phyloP scores from a whole-genome alignment of 37 sponge, comb jelly and placozoan genomes.

The Geodia barretti region DNA sequence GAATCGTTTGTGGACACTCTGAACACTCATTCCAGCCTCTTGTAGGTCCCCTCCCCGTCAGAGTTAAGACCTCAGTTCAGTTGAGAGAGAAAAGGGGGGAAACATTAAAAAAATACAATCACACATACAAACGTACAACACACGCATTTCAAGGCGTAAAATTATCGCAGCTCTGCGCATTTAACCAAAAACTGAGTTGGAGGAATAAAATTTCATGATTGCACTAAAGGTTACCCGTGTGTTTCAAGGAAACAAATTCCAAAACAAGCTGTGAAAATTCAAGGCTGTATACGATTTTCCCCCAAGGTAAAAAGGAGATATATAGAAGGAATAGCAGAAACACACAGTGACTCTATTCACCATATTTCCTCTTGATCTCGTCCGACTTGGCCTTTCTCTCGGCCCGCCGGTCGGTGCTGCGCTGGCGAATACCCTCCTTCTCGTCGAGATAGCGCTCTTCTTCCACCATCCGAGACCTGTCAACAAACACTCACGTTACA shows the following conservation, averaged over 20 bases:
- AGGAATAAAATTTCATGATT: neutral
- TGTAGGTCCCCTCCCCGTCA: conserved; percentile 43
- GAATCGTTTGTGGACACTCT: neutral
- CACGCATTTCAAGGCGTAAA: neutral
- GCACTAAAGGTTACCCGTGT: neutral
- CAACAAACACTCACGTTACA: neutral
- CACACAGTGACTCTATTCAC: conserved; percentile 22
- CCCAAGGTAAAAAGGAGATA: neutral
- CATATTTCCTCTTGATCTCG: conserved; percentile 78
- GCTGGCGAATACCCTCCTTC: conserved; percentile 46
- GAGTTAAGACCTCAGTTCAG: conserved; percentile 60
- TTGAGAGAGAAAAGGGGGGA: conserved; percentile 20
- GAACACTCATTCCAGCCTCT: conserved; percentile 31
- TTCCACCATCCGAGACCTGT: conserved; percentile 23
- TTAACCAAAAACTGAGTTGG: neutral
- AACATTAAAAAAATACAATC: neutral
- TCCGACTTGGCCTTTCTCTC: conserved; percentile 65
- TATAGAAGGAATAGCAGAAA: neutral
- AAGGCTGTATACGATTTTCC: neutral
- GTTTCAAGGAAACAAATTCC: neutral
- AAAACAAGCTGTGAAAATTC: neutral
- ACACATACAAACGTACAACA: neutral
- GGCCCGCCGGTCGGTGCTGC: conserved; percentile 45
- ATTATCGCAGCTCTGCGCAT: too few species aligned
- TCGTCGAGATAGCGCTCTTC: conserved; percentile 44